Percentiles rank a stretch among this genome's conserved stretches.
These are phyloP conservation scores for Microdon myrmicae DNA, from an alignment of 2,888 invertebrate species.

Conservation along the genomic window DNA sequence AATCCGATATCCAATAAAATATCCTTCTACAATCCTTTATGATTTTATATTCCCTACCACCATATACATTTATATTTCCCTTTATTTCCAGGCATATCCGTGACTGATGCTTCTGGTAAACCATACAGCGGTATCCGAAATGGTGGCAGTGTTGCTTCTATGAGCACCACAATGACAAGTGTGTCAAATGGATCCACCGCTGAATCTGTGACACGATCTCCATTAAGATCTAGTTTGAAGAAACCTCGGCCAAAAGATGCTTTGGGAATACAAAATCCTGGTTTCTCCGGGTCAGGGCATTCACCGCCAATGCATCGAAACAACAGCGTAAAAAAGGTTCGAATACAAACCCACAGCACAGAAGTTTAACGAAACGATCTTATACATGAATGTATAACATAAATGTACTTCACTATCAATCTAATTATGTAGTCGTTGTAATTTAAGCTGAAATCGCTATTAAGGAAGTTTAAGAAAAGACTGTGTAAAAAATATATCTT, in stretches of 20 bases:
- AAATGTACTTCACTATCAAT: constrained; percentile 46
- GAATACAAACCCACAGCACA: constrained; percentile 91
- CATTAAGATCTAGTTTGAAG: constrained; percentile 83
- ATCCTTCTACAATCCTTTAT: not conserved
- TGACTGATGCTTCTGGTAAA: constrained; percentile 88
- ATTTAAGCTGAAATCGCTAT: constrained; percentile 34
- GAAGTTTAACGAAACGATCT: constrained; percentile 76
- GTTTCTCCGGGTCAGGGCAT: constrained; percentile 76
- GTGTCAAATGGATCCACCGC: constrained; percentile 69
- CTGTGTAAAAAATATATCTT: constrained; percentile 44
- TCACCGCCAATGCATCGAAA: constrained; percentile 86
- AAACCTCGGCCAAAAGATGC: constrained; percentile 76
- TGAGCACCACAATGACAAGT: constrained; percentile 78
- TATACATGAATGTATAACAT: not conserved
- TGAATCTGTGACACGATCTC: constrained; percentile 71
- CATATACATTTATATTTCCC: constrained; percentile 7
- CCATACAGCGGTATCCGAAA: constrained; percentile 76
- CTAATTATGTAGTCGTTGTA: constrained; percentile 48
- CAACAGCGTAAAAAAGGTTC: constrained; percentile 89
- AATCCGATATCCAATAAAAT: not conserved
- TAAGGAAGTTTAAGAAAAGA: constrained; percentile 48
- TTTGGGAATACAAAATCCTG: constrained; percentile 87
- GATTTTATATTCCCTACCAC: not conserved
- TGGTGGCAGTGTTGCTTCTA: constrained; percentile 78
- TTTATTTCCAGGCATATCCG: constrained; percentile 74